Conservation (phyloP, 2,797 vertebrate species). For the Chaetodon trifasciatus region DNA sequence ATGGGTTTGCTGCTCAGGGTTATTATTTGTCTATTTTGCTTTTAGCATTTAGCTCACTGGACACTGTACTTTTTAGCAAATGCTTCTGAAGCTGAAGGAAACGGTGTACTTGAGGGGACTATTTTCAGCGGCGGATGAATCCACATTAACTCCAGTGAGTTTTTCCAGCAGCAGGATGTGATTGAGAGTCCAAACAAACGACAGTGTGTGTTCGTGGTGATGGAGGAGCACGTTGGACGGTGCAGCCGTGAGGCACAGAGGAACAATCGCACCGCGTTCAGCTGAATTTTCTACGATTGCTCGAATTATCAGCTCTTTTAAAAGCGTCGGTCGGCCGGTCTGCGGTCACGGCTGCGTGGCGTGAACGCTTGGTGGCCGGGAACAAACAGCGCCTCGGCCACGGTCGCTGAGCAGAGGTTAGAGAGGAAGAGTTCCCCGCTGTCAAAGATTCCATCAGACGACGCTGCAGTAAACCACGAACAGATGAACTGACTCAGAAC, state of each 20-base stretch:
- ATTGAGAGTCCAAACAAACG: no score
- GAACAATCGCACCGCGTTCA: not conserved
- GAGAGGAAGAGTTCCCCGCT: not conserved
- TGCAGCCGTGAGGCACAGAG: not conserved
- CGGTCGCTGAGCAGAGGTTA: not conserved
- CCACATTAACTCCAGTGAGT: no score
- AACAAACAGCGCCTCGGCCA: constrained; percentile 5
- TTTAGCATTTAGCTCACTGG: no score
- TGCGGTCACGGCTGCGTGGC: constrained; percentile 35
- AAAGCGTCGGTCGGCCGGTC: not conserved
- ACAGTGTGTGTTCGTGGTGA: no score
- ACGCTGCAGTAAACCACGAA: not conserved
- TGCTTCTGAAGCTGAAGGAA: no score
- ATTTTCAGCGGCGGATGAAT: no score
- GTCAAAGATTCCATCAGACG: constrained; percentile 38
- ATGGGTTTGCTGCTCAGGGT: no score
- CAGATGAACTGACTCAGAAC: not conserved
- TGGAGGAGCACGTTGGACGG: no score
- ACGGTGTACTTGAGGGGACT: no score
- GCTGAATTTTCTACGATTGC: not conserved
- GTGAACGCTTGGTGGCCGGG: not conserved
- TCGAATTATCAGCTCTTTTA: constrained; percentile 18
- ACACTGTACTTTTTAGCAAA: no score
- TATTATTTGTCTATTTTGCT: no score
- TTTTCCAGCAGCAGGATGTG: no score